Evolutionary conservation across 2,888 invertebrate genomes (phyloP), one percentile per base, ranked within the genome.

Genomic region (Eristalinus aeneus): DNA sequence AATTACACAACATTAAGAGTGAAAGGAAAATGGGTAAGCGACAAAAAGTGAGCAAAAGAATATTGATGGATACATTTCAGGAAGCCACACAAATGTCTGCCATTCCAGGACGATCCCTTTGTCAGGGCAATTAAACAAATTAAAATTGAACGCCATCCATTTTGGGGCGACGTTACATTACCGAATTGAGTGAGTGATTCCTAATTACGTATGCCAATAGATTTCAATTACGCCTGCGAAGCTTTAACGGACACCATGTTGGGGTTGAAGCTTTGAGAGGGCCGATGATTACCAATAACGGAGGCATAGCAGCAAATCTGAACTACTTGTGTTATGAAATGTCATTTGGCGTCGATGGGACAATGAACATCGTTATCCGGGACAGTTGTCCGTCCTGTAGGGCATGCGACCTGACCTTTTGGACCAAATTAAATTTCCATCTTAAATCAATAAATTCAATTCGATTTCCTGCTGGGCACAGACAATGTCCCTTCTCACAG

Each of bases 101-200:
- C 27, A 5, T 5, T 2, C 20, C 34, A 46, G 46, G 46, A 46
- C 46, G 46, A 46, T 46, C 16, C 46, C 46, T 16, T 46, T 46
- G 46, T n/a, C 56, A n/a, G 39, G 64, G 32, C 64, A 74, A 74
- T 75, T 75, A 75, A 46, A 31, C 12, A 65, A 75, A 75, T 60
- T 67, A 61, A 75, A 75, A 60, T 74, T 32, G 56, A 74, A 56
- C 27, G 39, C 58, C 31, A 31, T 6, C 53, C 31, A 11, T 56
- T 23, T 8, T 23, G 23, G 53, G 9, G 9, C 34, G 34, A 34
- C 9, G 10, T 6, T 6, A 46, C 46, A 16, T 46, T 16, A 16
- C 46, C 16, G 16, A 46, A 46, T 46, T 16, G 46, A 46, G 46
- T 9, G 9, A 23, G 20, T 12, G 22, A 22, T 31, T 39, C 39